phyloP scores from a whole-genome alignment of 2,797 vertebrate genomes.

The Chiloscyllium punctatum region DNA sequence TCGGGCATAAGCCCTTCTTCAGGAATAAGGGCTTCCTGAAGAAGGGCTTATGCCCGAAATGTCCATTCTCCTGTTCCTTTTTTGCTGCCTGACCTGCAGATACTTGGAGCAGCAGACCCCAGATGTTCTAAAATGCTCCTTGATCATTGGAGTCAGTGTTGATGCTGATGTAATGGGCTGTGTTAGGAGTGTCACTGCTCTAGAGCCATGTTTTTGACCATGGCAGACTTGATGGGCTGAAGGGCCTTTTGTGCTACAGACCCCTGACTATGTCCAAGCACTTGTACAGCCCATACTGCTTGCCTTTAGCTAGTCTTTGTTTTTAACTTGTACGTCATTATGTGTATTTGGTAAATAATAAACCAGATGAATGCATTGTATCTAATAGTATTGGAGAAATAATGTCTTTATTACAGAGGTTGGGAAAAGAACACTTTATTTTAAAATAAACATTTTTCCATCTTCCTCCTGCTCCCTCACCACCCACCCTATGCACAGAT shows the following conservation, averaged over 20 bases:
- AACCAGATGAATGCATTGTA: background rate
- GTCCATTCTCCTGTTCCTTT: too few relatives aligned
- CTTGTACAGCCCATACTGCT: background rate
- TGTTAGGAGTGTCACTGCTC: background rate
- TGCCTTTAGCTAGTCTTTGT: background rate
- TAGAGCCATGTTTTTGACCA: too few relatives aligned
- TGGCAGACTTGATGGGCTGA: too few relatives aligned
- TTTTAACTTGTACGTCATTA: background rate
- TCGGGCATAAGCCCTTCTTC: too few relatives aligned
- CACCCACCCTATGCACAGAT: constrained; percentile 45
- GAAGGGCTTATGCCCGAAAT: too few relatives aligned
- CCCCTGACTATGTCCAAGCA: background rate
- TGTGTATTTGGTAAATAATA: background rate
- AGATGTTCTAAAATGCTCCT: too few relatives aligned
- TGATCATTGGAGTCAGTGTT: background rate
- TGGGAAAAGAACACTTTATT: too few relatives aligned
- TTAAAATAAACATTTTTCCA: too few relatives aligned
- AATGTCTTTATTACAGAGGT: background rate
- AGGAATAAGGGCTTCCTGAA: too few relatives aligned
- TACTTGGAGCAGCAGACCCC: background rate
- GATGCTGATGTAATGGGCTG: background rate
- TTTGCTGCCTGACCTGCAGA: too few relatives aligned
- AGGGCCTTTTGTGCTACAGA: too few relatives aligned
- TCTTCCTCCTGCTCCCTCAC: background rate
- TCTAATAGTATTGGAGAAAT: background rate